These are phyloP conservation scores for Oscheius sp. DNA, from an alignment of 2,888 invertebrate genomes.

Conservation along the genomic window DNA sequence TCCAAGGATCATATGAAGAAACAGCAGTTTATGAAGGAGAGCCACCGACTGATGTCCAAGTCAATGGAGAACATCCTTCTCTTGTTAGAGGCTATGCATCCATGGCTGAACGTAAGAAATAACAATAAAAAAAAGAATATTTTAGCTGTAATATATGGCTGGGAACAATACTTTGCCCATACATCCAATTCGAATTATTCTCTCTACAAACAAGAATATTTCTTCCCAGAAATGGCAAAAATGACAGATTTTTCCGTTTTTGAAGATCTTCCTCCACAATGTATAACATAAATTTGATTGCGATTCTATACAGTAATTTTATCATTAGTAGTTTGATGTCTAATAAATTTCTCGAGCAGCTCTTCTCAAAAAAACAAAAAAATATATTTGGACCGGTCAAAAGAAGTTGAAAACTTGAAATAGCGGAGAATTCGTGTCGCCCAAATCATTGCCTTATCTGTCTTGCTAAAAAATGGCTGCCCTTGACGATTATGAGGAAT, in stretches of 20 bases:
- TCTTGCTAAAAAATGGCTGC: too few relatives aligned
- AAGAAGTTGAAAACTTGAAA: too few relatives aligned
- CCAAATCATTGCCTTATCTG: too few relatives aligned
- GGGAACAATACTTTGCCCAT: constrained; percentile 34
- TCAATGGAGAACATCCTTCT: constrained; percentile 41
- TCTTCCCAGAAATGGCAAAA: constrained; percentile 31
- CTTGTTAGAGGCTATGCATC: constrained; percentile 36
- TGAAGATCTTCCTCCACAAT: constrained; percentile 22
- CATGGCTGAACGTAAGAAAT: constrained; percentile 1
- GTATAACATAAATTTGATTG: background rate
- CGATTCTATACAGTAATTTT: background rate
- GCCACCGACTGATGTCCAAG: constrained; percentile 34
- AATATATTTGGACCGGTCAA: too few relatives aligned
- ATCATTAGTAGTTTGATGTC: background rate
- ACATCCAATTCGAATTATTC: background rate
- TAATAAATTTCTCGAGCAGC: background rate
- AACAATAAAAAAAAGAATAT: background rate
- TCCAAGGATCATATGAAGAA: constrained; percentile 17
- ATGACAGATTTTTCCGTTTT: constrained; percentile 26
- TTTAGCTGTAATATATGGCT: constrained; percentile 32
- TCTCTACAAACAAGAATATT: constrained; percentile 32
- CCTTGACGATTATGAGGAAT: background rate
- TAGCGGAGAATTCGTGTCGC: too few relatives aligned
- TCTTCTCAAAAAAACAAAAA: too few relatives aligned
- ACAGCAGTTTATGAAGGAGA: constrained; percentile 44